A percentile compares a stretch with the other conserved stretches of the same genome.
phyloP scores from a whole-genome alignment of 2,888 invertebrate species.

The Diarsia mendica region DNA sequence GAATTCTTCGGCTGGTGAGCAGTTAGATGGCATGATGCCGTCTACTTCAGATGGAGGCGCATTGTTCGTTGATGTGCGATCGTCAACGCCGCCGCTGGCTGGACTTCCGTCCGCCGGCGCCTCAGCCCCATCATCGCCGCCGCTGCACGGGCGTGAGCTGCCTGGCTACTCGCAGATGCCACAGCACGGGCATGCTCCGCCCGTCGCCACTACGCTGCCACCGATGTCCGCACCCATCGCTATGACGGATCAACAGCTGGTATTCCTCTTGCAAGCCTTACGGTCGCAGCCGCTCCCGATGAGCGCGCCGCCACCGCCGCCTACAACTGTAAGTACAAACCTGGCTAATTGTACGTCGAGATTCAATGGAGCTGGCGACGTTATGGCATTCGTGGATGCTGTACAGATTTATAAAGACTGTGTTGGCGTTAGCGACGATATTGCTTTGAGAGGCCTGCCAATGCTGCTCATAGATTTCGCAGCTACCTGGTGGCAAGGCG shows the following conservation, averaged over 20 bases:
- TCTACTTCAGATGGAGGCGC: not conserved
- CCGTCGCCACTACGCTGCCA: not conserved
- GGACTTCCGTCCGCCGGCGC: not conserved
- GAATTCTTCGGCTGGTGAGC: not conserved
- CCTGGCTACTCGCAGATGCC: slow-evolving; percentile 3
- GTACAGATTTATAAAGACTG: too few species aligned
- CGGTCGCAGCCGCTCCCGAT: too few species aligned
- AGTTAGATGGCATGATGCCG: slow-evolving; percentile 1
- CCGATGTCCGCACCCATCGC: too few species aligned
- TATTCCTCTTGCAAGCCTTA: too few species aligned
- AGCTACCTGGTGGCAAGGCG: slow-evolving; percentile 25
- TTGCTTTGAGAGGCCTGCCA: too few species aligned
- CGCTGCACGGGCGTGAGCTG: slow-evolving; percentile 1
- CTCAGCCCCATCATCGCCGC: not conserved
- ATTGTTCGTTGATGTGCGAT: not conserved
- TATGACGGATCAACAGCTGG: too few species aligned
- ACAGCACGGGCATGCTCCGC: not conserved
- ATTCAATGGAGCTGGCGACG: too few species aligned
- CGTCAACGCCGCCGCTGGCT: slow-evolving; percentile 1
- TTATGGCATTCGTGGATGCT: too few species aligned
- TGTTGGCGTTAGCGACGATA: too few species aligned
- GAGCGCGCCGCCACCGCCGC: too few species aligned
- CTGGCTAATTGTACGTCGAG: too few species aligned
- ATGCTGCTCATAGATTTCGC: not conserved
- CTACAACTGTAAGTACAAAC: too few species aligned